Percentiles rank a stretch among this genome's conserved stretches.
Conservation (phyloP, 2,113 vertebrate genomes). For the Halichoeres trimaculatus region DNA sequence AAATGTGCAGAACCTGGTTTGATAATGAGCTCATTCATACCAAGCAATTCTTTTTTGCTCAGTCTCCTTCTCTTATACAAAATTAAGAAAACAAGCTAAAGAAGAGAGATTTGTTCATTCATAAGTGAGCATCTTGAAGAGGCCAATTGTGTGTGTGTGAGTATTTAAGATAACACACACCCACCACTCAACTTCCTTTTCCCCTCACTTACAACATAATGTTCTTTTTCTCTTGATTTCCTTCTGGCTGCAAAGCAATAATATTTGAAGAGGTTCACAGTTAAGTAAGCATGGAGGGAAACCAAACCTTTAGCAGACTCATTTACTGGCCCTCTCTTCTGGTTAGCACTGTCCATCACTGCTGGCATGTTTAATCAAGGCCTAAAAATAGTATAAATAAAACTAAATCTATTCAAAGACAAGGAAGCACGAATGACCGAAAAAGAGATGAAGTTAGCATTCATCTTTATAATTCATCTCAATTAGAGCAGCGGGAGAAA, state of each 20-base stretch:
- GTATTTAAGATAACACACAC: constrained; percentile 18
- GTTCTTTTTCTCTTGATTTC: constrained; percentile 33
- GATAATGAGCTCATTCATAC: not conserved
- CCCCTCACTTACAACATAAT: not conserved
- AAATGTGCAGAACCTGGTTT: not conserved
- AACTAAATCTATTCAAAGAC: constrained; percentile 8
- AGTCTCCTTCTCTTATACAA: not conserved
- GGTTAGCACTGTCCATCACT: constrained; percentile 25
- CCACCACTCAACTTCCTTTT: constrained; percentile 1
- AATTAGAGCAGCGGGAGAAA: constrained; percentile 17
- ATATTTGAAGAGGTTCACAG: constrained; percentile 55
- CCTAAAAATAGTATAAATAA: not conserved
- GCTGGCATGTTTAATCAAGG: constrained; percentile 14
- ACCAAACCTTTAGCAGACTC: constrained; percentile 49
- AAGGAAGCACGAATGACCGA: not conserved
- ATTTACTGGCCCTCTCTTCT: constrained; percentile 37
- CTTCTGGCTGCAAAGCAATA: constrained; percentile 46
- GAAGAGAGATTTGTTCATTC: constrained; percentile 10
- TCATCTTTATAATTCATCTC: constrained; percentile 9
- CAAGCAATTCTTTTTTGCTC: not conserved
- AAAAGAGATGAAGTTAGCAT: not conserved
- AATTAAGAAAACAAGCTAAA: constrained; percentile 7
- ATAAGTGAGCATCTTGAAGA: constrained; percentile 30
- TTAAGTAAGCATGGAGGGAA: constrained; percentile 48
- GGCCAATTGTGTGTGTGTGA: constrained; percentile 10